phyloP scores from a whole-genome alignment of 2,113 vertebrate genomes.

The Formicarius rufipectus region DNA sequence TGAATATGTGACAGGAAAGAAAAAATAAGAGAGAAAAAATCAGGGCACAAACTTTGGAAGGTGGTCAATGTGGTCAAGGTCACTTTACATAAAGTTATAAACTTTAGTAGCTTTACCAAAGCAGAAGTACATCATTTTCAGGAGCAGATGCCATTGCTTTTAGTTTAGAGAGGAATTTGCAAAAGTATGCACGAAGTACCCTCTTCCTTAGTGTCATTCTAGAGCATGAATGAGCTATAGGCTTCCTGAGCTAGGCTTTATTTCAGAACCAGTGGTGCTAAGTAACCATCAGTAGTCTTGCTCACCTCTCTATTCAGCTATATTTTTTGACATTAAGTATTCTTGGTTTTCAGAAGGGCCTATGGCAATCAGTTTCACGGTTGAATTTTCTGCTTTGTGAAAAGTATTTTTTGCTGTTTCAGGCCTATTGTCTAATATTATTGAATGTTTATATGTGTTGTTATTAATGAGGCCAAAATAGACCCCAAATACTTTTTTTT shows the following conservation, averaged over 20 bases:
- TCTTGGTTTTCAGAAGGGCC: neutral
- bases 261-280: neutral
- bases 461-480: neutral
- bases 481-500: neutral
- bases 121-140: neutral
- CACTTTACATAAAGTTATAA: neutral
- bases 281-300: neutral
- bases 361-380: fast-evolving
- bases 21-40: neutral
- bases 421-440: neutral
- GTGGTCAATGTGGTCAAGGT: neutral
- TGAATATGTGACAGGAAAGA: neutral
- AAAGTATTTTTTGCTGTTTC: neutral
- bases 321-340: neutral
- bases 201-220: neutral
- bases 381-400: neutral
- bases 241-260: neutral
- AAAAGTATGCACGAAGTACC: neutral
- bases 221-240: neutral
- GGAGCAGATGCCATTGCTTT: neutral
- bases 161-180: neutral
- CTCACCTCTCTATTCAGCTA: neutral
- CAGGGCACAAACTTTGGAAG: neutral
- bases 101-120: neutral
- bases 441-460: neutral